Evolutionary conservation across 1,140 invertebrate genomes (phyloP), one percentile per base, ranked within the genome.

Genomic region (Coptotermes formosanus): DNA sequence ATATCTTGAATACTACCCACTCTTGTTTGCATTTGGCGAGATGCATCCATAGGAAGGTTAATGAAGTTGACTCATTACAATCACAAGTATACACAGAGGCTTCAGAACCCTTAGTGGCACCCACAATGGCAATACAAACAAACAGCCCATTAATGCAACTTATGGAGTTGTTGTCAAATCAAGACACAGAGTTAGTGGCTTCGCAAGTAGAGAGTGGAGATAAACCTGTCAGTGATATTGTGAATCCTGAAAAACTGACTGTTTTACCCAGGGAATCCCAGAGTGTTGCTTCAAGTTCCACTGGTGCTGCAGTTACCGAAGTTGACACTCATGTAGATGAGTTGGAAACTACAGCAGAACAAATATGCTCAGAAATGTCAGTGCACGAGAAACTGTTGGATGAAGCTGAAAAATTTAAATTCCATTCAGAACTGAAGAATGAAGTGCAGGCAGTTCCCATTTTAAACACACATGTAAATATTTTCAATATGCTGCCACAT

Each of bases 301-400:
- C 52, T 21, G 52, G 19, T 12, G 3, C 52, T 11, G 0, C 64
- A 75, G n/a, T 30, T 75, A 30, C n/a, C 64, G 8, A 16, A 75
- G 25, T 14, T 30, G 85, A 85, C 85, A 75, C 87, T 83, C 87
- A 89, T 83, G 69, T 89, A 32, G 87, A 87, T 38, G 59, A 88
- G 86, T 84, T 89, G 38, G 88, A 88, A 85, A 87, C 84, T n/a
- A 87, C 86, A 82, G 87, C 89, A 19, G 87, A 89, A 48, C 82
- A 84, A 52, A 88, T 89, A 82, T 83, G 88, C 43, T 84, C 86
- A 55, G 86, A 89, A 87, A 88, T 89, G 8, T 86, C 87, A 86
- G 84, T 87, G 14, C 0, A 55, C 11, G 86, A 88, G 85, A 87
- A 88, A n/a, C 21, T 81, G 6, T n/a, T 55, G n/a, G n/a, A 81